These are phyloP conservation scores for Apodemus agrarius DNA, from an alignment of 2,797 vertebrate genomes.

Conservation along the genomic window DNA sequence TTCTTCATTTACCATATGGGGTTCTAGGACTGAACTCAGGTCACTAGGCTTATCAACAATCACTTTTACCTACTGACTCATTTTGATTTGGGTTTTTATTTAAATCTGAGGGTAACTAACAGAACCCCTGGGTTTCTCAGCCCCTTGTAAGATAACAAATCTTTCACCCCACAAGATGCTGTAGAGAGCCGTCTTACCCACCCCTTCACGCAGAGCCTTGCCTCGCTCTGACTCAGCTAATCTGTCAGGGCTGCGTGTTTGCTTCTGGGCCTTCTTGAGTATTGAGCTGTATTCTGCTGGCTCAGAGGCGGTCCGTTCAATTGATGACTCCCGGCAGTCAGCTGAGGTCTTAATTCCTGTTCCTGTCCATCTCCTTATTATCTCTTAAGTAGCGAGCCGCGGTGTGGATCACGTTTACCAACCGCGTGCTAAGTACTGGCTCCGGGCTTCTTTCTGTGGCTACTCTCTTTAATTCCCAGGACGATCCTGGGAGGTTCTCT, in stretches of 20 bases:
- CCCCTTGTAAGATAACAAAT: neutral
- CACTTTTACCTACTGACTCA: neutral
- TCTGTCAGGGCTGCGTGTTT: fast-evolving
- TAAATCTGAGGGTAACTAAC: neutral
- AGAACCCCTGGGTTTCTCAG: neutral
- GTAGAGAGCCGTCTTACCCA: fast-evolving
- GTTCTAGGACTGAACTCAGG: neutral
- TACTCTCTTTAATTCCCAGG: neutral
- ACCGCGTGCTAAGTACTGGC: fast-evolving
- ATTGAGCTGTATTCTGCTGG: neutral
- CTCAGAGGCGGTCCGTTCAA: fast-evolving
- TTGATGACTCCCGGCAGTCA: neutral
- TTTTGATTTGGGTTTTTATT: neutral
- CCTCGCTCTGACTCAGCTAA: fast-evolving
- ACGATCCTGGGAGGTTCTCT: neutral
- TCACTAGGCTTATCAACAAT: neutral
- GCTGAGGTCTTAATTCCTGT: neutral
- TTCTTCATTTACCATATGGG: no score
- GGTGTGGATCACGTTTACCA: neutral
- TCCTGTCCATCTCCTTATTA: neutral
- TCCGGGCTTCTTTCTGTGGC: neutral
- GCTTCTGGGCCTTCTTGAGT: neutral
- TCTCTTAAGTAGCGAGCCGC: neutral
- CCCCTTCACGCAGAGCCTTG: neutral
- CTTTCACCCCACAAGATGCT: neutral